Evolutionary conservation across 2,888 invertebrate genomes (phyloP), one percentile per base, ranked within the genome.

Genomic region (Cyclophora albipunctata): DNA sequence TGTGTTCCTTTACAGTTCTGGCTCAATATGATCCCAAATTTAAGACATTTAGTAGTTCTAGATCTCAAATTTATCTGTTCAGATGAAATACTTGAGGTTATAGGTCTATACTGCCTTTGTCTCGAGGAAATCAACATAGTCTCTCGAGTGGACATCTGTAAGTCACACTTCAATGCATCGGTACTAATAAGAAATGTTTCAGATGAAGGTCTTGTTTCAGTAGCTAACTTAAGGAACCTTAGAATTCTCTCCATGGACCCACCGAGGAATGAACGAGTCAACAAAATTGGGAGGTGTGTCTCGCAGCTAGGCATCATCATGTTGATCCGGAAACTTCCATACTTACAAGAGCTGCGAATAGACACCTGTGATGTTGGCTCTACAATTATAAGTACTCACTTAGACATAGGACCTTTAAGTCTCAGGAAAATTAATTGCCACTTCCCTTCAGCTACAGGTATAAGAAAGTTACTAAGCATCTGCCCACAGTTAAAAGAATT

Each of bases 331-430:
- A 73, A 76, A 53, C 76, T 89, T 41, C 89, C 87, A 3, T 72
- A 73, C 55, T 70, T 89, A 57, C 85, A 88, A 65, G 89, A 89
- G 47, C 63, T 89, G 40, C 67, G 76, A 47, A 86, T 89, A 47
- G 89, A 89, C 63, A 88, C 89, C 42, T 89, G 89, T 63, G 89
- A 89, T 64, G 81, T 89, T 47, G 89, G 88, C 34, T 83, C 89
- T 0, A 88, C 87, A 3, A 71, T 89, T 40, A 82, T 85, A 34
- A 69, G 78, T n/a, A 74, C 82, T 3, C 66, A 74, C 5, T 57
- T 69, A 45, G 73, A 78, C 2, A 77, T 86, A 49, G 84, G 82
- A 7, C 86, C 88, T 0, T 69, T 89, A 34, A 77, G 78, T 69
- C 75, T 89, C 40, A 73, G 73, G 45, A 89, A 86, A 72, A 81